phyloP scores from a whole-genome alignment of 2,888 invertebrate species.

The Gymnosoma rotundatum region DNA sequence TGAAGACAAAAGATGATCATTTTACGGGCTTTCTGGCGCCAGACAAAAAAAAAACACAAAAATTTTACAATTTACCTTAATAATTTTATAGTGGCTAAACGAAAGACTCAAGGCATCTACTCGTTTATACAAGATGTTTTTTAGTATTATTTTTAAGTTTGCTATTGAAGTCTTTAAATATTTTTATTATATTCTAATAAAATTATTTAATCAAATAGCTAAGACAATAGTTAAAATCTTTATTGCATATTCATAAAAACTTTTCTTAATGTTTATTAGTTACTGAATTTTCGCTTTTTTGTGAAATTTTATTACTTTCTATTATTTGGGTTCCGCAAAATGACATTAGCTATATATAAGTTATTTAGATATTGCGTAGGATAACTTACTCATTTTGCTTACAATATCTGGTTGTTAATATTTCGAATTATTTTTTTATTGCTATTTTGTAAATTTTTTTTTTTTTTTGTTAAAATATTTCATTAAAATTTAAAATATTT shows the following conservation, averaged over 20 bases:
- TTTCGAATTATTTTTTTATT: too few relatives aligned
- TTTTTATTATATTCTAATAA: slow-evolving; percentile 27
- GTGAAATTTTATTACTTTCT: too few relatives aligned
- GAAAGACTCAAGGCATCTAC: slow-evolving; percentile 44
- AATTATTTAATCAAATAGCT: slow-evolving; percentile 30
- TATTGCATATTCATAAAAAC: slow-evolving; percentile 27
- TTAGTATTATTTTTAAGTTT: neutral
- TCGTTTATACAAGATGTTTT: neutral
- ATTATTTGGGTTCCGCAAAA: too few relatives aligned
- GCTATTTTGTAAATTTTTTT: too few relatives aligned
- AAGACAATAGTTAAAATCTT: slow-evolving; percentile 23
- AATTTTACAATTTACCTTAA: neutral
- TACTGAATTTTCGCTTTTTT: neutral
- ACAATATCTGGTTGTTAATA: too few relatives aligned
- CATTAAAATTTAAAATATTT: too few relatives aligned
- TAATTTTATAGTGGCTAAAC: neutral
- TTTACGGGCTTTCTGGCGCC: slow-evolving; percentile 64
- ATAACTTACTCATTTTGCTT: too few relatives aligned
- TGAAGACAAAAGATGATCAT: slow-evolving; percentile 44
- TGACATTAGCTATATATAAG: too few relatives aligned
- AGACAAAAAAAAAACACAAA: slow-evolving; percentile 4
- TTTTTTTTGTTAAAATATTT: too few relatives aligned
- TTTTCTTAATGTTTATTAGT: slow-evolving; percentile 8
- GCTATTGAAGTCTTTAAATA: slow-evolving; percentile 21
- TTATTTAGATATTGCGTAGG: too few relatives aligned